Conservation (phyloP, 2,797 vertebrate species). For the Momotus momota region DNA sequence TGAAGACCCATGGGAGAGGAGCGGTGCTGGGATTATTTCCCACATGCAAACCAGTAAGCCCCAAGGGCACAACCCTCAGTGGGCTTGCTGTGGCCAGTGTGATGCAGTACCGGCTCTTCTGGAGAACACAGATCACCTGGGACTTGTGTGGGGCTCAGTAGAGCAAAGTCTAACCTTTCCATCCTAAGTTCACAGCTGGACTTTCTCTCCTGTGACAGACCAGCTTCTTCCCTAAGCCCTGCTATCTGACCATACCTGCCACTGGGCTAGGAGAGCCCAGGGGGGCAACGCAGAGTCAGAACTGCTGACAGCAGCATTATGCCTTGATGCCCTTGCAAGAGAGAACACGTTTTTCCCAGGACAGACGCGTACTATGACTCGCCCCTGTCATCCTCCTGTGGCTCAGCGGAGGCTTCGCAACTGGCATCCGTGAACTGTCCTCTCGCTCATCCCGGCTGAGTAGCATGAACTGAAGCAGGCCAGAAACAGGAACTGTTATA, state of each 20-base stretch:
- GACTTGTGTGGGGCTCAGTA: accelerated
- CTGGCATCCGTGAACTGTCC: accelerated
- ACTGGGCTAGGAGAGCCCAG: accelerated
- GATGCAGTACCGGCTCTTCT: neutral
- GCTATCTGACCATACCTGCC: neutral
- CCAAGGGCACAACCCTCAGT: neutral
- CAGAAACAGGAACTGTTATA: neutral
- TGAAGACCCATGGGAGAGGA: accelerated
- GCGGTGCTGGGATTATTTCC: neutral
- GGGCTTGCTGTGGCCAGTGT: accelerated
- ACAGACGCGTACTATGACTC: accelerated
- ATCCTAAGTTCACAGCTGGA: neutral
- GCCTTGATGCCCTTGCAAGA: neutral
- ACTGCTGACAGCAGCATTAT: neutral
- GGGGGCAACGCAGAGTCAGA: accelerated
- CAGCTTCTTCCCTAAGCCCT: neutral
- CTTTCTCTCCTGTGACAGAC: neutral
- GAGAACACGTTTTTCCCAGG: neutral
- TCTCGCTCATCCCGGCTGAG: accelerated
- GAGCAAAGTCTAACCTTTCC: neutral
- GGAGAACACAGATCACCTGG: neutral
- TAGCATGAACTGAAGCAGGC: neutral
- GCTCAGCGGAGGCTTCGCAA: neutral
- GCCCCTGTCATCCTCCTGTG: accelerated
- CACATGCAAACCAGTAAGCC: accelerated